Base-by-base conservation (phyloP, 2,888 invertebrate genomes). In the Trichopria drosophilae region DNA sequence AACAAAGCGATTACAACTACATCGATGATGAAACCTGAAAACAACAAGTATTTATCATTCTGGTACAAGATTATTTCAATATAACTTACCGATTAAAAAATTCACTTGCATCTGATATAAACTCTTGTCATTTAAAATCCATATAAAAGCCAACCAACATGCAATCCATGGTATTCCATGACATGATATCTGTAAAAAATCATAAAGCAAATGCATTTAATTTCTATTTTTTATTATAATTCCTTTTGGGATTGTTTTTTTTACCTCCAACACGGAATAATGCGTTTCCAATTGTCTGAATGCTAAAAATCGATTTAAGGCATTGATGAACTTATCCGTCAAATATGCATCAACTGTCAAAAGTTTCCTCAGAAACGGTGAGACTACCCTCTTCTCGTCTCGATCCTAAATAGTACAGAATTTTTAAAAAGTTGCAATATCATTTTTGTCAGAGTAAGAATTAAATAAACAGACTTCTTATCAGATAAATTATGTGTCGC, bases 91-190 rank as follows among this genome's bases (percentile, higher is more conserved):
- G 66, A 91, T 76, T 13, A 93, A 77, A 76, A 93, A 83, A 75
- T 95, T 95, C 3, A 93, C 83, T 80, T 93, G 88, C 76, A 92
- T 80, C 77, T 90, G 87, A 67, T 90, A 85, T 20, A 89, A 76
- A 6, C 81, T 77, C 58, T 82, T 81, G 61, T 81, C 84, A 67
- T 86, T 84, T 19, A 87, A 78, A 29, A 91, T 72, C 86, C 90
- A 90, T 56, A 91, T 85, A 57, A 88, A 86, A 4, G 84, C 84
- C 18, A 91, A 74, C 84, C 88, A 88, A 18, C 83, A 81, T 5
- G 83, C 82, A 40, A 95, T 75, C 94, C 94, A 95, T 4, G 87
- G 83, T 39, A 94, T 81, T 6, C 94, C 94, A 78, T 95, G 91
- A 67, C 94, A 93, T 5, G 92, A 89, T 59, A 89, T 80, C 87